Evolutionary conservation across 2,797 vertebrate genomes (phyloP), one percentile per base, ranked within the genome.

Genomic region (Orestias chungarensis): DNA sequence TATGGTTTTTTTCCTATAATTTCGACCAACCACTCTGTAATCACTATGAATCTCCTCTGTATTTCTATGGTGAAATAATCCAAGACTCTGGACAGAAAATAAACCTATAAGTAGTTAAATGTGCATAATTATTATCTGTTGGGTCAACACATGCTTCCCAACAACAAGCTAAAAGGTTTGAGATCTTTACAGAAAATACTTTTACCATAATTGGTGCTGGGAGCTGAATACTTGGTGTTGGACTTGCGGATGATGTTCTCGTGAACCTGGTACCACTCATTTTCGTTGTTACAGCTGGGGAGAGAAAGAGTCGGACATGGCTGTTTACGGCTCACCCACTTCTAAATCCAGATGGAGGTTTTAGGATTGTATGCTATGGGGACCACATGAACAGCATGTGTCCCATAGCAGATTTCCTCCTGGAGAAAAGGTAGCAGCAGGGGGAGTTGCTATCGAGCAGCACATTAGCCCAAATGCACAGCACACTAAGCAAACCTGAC

Each of bases 211-310:
- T 99, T 99, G 85, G 98, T 97, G 88, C 98, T 99, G 82, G 98
- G 97, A 64, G 97, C 97, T 10, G 97, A 98, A 92, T 98, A 99
- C 90, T 99, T 99, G 91, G 97, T 97, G 90, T 97, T 99, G 89
- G 98, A 99, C 88, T 99, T 99, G 82, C 97, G 97, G 86, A 99
- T 98, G 89, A 99, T 99, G 78, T 99, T 99, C 89, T 99, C 98
- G 0, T 99, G 98, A 87, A 98, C 95, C 95, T 99, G 98, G 91
- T 95, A 96, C 98, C 98, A 99, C 70, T 99, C 98, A 0, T 97
- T 99, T 91, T 99, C 98, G 14, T 99, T 99, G 94, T 98, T 99
- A 92, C 98, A 99, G 90, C 98, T 99, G 81, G 23, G 87, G 92
- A 94, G 27, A 90, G 55, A 87, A 73, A 87, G 62, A 87, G 76